Percentiles rank a stretch among this genome's conserved stretches.
Conservation (phyloP, 2,888 invertebrate genomes). For the Ophraella communa region DNA sequence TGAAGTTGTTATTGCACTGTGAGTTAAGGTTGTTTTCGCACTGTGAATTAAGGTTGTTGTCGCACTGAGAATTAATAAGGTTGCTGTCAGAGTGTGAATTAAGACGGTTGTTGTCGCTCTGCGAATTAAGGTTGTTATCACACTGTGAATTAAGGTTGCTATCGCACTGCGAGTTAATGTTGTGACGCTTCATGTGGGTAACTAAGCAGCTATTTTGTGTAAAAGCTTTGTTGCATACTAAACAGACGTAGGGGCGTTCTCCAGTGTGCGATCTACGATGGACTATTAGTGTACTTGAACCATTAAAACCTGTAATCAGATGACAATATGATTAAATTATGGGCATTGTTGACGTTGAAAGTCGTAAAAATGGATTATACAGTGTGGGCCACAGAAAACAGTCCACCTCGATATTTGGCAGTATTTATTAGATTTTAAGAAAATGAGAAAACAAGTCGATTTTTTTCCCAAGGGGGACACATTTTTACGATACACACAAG, state of each 20-base stretch:
- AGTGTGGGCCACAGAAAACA: too few species aligned
- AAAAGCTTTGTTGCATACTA: conserved; percentile 56
- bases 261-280: conserved; percentile 58
- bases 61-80: background rate
- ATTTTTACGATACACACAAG: too few species aligned
- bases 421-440: too few species aligned
- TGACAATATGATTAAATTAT: background rate
- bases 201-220: conserved; percentile 59
- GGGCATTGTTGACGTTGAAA: too few species aligned
- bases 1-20: background rate
- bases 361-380: too few species aligned
- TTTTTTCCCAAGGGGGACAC: too few species aligned
- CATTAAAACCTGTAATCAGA: conserved; percentile 54
- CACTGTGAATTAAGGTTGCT: too few species aligned
- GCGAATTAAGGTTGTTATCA: too few species aligned
- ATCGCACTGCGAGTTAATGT: conserved; percentile 6
- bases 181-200: conserved; percentile 59
- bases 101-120: too few species aligned
- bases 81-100: too few species aligned
- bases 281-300: conserved; percentile 57
- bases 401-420: too few species aligned
- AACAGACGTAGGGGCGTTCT: conserved; percentile 57
- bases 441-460: too few species aligned
- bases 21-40: conserved; percentile 38
- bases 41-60: conserved; percentile 38